Conservation (phyloP, 1,140 invertebrate genomes). For the Streblospio benedicti region DNA sequence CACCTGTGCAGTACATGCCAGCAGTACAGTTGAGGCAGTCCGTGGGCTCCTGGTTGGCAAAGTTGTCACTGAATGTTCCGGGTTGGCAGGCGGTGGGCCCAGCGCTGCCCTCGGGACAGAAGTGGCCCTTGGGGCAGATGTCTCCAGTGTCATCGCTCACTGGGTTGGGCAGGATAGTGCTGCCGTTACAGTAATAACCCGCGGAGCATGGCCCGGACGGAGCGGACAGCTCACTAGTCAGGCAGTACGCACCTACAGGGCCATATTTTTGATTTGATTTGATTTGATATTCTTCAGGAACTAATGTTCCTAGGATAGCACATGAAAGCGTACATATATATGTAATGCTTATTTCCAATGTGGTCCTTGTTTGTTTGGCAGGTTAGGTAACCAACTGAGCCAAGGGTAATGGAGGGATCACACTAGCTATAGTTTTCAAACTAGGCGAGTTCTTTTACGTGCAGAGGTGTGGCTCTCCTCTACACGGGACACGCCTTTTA, state of each 20-base stretch:
- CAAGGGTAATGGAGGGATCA: too few relatives aligned
- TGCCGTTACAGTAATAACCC: constrained; percentile 34
- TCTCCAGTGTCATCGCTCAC: constrained; percentile 8
- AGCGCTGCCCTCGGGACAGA: constrained; percentile 6
- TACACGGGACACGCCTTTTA: too few relatives aligned
- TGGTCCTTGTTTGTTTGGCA: too few relatives aligned
- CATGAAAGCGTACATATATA: too few relatives aligned
- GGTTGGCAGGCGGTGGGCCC: constrained; percentile 12
- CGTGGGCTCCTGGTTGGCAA: constrained; percentile 31
- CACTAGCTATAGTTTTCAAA: too few relatives aligned
- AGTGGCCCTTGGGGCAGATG: constrained; percentile 14
- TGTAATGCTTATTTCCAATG: too few relatives aligned
- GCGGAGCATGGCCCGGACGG: constrained; percentile 28
- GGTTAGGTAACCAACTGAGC: too few relatives aligned
- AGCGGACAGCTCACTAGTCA: constrained; percentile 23
- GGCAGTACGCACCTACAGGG: constrained; percentile 33
- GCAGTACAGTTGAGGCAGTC: constrained; percentile 40
- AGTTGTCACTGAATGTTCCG: constrained; percentile 31
- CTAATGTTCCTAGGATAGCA: too few relatives aligned
- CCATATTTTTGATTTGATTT: too few relatives aligned
- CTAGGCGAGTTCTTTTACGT: too few relatives aligned
- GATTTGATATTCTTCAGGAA: too few relatives aligned
- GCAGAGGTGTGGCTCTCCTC: too few relatives aligned
- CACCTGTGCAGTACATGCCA: constrained; percentile 34
- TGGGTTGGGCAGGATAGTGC: constrained; percentile 33